Evolutionary conservation across 2,113 vertebrate species (phyloP).

Genomic region (Pedionomus torquatus): DNA sequence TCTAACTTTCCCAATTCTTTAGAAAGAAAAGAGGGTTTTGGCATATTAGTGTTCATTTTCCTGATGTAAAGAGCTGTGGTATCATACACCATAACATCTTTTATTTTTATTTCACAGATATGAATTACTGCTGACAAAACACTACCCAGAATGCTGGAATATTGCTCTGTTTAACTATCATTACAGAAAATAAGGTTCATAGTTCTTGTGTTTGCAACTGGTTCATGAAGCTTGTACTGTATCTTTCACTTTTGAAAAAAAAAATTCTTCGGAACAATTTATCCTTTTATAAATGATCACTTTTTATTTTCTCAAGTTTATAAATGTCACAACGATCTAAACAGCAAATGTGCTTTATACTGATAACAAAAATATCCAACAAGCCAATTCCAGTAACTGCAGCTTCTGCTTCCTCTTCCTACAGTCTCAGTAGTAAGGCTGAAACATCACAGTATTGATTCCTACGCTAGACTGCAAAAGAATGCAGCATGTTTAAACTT

Average conservation of each 20-base stretch:
- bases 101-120: not conserved
- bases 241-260: not conserved
- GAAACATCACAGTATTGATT: not conserved
- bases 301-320: not conserved
- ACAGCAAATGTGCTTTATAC: not conserved
- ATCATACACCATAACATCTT: not conserved
- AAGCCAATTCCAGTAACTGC: not conserved
- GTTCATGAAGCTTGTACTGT: not conserved
- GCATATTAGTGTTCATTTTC: not conserved
- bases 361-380: not conserved
- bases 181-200: slow-evolving; percentile 6
- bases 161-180: not conserved
- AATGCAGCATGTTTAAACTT: not conserved
- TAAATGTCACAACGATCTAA: not conserved
- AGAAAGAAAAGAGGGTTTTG: not conserved
- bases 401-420: not conserved
- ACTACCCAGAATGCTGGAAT: not conserved
- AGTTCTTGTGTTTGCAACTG: not conserved
- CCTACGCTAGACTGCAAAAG: not conserved
- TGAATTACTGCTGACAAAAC: slow-evolving; percentile 4
- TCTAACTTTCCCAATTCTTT: not conserved
- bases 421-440: not conserved
- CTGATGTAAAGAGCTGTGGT: not conserved
- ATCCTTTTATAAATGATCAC: not conserved
- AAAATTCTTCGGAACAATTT: not conserved